Base-by-base conservation (phyloP, 2,888 invertebrate genomes). In the Pollenia griseotomentosa region DNA sequence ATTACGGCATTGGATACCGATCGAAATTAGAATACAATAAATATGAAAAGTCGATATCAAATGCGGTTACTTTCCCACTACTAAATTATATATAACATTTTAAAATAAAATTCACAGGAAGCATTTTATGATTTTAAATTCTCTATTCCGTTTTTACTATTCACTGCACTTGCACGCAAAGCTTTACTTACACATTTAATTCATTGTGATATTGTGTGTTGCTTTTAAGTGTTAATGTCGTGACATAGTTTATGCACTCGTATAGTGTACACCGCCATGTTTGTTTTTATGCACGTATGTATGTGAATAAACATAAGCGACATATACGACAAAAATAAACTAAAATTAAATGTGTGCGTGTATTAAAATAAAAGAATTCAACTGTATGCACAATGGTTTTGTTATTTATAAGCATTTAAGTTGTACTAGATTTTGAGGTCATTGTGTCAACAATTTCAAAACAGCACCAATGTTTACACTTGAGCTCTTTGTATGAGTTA, bases 391-490 rank as follows among this genome's bases (percentile, higher is more conserved):
- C 53, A 66, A 44, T 84, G 79, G 51, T 80, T 78, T 59, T 81
- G 84, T 68, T 84, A 84, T 87, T 87, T 87, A 87, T 84, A 87
- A 87, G 81, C 87, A 87, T 84, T 84, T 87, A 87, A 82, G 84
- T 74, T 82, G 65, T 55, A 87, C 81, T 78, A 87, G 73, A 84
- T 84, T 87, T 82, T 87, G 87, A 84, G 87, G 87, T 87, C 87
- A 87, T 70, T 82, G 81, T 87, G 87, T 87, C 87, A 87, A 87
- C 84, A 84, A 46, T 78, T 87, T 78, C 74, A 82, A 80, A 84
- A 87, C 63, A 84, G 78, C 74, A 84, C 78, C 68, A 68, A 68
- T 82, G 81, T 84, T 87, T 84, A 87, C 84, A 87, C 84, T 87
- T 87, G 84, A 84, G 87, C 84, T 75, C 68, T 74, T 87, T 84